Conservation (phyloP, 2,113 vertebrate genomes). For the Deroptyus accipitrinus region DNA sequence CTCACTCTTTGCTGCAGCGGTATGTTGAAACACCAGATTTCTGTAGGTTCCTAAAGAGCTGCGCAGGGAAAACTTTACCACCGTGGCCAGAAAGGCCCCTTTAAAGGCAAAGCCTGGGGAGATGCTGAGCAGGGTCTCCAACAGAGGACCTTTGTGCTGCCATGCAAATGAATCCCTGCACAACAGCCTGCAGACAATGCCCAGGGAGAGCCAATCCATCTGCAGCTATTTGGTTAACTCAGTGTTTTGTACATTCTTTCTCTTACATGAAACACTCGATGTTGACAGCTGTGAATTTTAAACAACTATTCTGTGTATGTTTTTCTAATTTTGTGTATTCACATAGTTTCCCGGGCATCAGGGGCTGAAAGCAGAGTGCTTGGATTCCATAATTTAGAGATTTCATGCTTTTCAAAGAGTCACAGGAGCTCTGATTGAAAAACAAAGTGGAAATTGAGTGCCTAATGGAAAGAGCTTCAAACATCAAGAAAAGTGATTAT, state of each 20-base stretch:
- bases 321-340: conserved; percentile 77
- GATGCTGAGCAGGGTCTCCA: conserved; percentile 73
- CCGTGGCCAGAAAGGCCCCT: conserved; percentile 47
- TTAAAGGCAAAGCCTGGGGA: conserved; percentile 58
- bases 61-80: conserved; percentile 2
- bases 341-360: conserved; percentile 66
- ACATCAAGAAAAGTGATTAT: not conserved
- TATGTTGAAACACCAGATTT: conserved; percentile 75
- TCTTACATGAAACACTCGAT: conserved; percentile 59
- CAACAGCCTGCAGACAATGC: conserved; percentile 66
- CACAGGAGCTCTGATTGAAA: conserved; percentile 66
- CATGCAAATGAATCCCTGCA: conserved; percentile 83
- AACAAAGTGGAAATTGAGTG: conserved; percentile 75
- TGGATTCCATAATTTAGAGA: conserved; percentile 78
- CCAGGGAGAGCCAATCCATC: conserved; percentile 63
- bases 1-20: conserved; percentile 54
- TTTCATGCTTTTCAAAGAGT: conserved; percentile 82
- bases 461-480: not conserved
- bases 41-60: conserved; percentile 64
- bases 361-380: conserved; percentile 50
- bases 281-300: conserved; percentile 81
- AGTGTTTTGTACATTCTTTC: conserved; percentile 68
- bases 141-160: conserved; percentile 79
- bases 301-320: conserved; percentile 70
- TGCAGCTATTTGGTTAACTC: conserved; percentile 70